Evolutionary conservation across 2,888 invertebrate species (phyloP).

Genomic region (Limulus polyphemus): DNA sequence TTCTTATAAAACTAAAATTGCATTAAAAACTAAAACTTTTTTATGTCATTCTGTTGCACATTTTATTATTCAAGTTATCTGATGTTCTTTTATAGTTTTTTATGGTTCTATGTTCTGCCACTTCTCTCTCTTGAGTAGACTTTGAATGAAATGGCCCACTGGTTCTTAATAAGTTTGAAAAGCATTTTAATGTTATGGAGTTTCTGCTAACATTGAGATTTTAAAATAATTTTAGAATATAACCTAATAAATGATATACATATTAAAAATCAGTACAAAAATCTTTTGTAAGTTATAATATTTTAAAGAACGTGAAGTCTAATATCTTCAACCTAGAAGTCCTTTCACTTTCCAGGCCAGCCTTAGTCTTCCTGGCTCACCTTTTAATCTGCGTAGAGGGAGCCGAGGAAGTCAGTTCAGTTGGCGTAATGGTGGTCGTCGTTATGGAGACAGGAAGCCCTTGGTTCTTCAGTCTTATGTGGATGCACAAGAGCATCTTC

Average conservation of each 20-base stretch:
- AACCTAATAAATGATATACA: neutral
- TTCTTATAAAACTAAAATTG: too few species aligned
- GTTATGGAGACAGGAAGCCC: slow-evolving; percentile 73
- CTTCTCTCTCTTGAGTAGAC: slow-evolving; percentile 18
- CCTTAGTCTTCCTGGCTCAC: slow-evolving; percentile 90
- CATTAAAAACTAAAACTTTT: too few species aligned
- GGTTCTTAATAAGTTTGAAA: neutral
- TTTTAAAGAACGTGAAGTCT: neutral
- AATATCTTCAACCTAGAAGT: slow-evolving; percentile 8
- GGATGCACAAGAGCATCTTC: slow-evolving; percentile 67
- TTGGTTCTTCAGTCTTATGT: slow-evolving; percentile 86
- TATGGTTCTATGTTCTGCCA: too few species aligned
- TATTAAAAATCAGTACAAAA: neutral
- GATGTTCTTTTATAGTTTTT: too few species aligned
- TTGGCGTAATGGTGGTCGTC: slow-evolving; percentile 56
- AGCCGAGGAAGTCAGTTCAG: slow-evolving; percentile 74
- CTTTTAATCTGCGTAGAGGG: slow-evolving; percentile 81
- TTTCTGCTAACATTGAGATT: too few species aligned
- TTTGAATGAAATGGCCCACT: slow-evolving; percentile 25
- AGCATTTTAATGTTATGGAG: too few species aligned
- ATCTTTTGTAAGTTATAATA: neutral
- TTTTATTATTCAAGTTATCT: too few species aligned
- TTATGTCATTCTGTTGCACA: too few species aligned
- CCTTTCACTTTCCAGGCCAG: slow-evolving; percentile 57
- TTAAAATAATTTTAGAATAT: too few species aligned